Percentiles rank a stretch among this genome's conserved stretches.
phyloP scores from a whole-genome alignment of 2,113 vertebrate species.

The Ceuthmochares aereus region DNA sequence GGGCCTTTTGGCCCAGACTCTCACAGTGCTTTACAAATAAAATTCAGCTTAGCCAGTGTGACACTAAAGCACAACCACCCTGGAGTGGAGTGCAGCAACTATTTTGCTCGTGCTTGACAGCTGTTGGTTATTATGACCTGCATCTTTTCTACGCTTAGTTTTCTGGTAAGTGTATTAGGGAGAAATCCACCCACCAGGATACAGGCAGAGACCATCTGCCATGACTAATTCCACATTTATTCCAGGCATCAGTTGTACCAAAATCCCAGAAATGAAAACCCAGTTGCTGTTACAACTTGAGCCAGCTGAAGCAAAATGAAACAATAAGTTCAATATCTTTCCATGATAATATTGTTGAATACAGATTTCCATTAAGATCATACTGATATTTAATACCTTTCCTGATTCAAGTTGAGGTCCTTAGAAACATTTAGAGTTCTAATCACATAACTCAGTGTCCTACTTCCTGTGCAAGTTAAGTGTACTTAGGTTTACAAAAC shows the following conservation, averaged over 20 bases:
- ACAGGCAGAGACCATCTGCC: conserved; percentile 10
- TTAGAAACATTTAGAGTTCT: not conserved
- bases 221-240: conserved; percentile 31
- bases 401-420: not conserved
- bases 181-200: conserved; percentile 16
- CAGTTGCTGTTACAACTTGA: not conserved
- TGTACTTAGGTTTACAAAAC: not conserved
- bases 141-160: conserved; percentile 19
- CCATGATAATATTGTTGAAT: not conserved
- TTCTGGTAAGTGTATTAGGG: not conserved
- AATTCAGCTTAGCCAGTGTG: not conserved
- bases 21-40: not conserved
- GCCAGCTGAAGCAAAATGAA: not conserved
- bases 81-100: not conserved
- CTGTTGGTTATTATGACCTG: not conserved
- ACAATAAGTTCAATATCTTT: not conserved
- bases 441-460: not conserved
- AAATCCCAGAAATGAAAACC: conserved; percentile 12
- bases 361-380: not conserved
- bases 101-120: not conserved
- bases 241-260: not conserved
- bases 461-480: not conserved
- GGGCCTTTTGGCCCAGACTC: not conserved
- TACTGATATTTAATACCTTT: not conserved
- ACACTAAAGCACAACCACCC: not conserved